Evolutionary conservation across 1,140 invertebrate genomes (phyloP).

Genomic region (Caenorhabditis elegans): WBcel235 BX284604.4:10777501-10778000

Average conservation of each 20-base stretch:
- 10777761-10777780: too few species aligned
- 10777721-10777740: conserved; percentile 9
- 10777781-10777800: too few species aligned
- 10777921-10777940: too few species aligned
- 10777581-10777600: background rate
- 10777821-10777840: conserved; percentile 4
- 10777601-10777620: background rate
- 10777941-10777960: too few species aligned
- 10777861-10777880: too few species aligned
- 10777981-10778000: too few species aligned
- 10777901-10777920: too few species aligned
- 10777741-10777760: background rate
- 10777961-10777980: too few species aligned
- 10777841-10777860: too few species aligned
- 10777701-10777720: background rate
- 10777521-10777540: conserved; percentile 91
- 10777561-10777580: background rate
- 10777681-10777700: background rate
- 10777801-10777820: too few species aligned
- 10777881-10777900: too few species aligned
- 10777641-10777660: conserved; percentile 24
- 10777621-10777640: background rate
- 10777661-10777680: background rate
- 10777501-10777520: conserved; percentile 99
- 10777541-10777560: conserved; percentile 84